Percentiles rank a stretch among this genome's conserved stretches.
Evolutionary conservation across 2,797 vertebrate species (phyloP).

Genomic region (Coendou prehensilis): DNA sequence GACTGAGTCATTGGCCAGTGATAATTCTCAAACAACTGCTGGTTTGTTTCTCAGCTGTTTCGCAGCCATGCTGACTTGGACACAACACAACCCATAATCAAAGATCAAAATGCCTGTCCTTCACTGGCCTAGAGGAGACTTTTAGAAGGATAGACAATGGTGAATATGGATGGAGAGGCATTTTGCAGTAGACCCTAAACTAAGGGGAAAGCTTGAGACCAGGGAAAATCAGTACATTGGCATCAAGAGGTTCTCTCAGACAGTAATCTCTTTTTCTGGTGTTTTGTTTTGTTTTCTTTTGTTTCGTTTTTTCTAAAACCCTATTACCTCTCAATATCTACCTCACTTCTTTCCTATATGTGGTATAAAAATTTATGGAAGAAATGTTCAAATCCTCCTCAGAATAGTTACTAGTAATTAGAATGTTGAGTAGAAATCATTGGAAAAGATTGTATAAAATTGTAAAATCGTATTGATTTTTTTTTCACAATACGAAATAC

Average conservation of each 20-base stretch:
- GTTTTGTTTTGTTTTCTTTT: neutral
- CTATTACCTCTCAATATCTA: neutral
- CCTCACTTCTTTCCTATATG: neutral
- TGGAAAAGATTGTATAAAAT: slow-evolving; percentile 16
- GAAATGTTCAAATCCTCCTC: slow-evolving; percentile 8
- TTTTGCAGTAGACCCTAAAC: neutral
- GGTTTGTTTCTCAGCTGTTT: slow-evolving; percentile 66
- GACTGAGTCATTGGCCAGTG: slow-evolving; percentile 74
- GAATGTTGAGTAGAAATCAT: neutral
- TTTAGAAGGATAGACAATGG: slow-evolving; percentile 1
- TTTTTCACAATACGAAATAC: slow-evolving; percentile 42
- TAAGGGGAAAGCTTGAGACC: neutral
- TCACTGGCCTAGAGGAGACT: neutral
- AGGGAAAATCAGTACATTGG: neutral
- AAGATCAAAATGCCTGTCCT: slow-evolving; percentile 59
- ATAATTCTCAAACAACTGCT: slow-evolving; percentile 73
- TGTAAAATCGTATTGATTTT: neutral
- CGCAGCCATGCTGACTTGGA: slow-evolving; percentile 69
- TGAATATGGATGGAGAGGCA: neutral
- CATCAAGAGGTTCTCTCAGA: neutral
- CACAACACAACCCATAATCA: neutral
- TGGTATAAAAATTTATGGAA: slow-evolving; percentile 17
- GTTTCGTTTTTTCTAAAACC: neutral
- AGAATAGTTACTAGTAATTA: slow-evolving; percentile 50
- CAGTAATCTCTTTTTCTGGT: neutral